Evolutionary conservation across 2,797 vertebrate genomes (phyloP).

Genomic region (Sebastes baramenuke): DNA sequence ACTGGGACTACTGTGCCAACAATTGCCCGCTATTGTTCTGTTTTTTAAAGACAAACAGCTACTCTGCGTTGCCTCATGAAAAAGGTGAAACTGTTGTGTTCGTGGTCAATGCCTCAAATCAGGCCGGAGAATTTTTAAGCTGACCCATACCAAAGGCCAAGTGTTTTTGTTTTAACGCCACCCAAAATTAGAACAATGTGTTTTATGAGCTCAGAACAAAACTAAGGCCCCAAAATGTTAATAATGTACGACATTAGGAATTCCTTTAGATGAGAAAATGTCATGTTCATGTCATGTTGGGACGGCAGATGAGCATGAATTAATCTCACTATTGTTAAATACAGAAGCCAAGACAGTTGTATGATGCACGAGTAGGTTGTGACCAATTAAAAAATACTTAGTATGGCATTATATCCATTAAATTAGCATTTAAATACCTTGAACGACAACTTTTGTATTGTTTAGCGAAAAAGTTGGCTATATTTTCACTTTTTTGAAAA

Average conservation of each 20-base stretch:
- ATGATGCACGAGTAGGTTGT: not conserved
- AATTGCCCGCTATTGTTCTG: conserved; percentile 71
- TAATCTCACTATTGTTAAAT: no score
- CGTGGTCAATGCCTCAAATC: conserved; percentile 39
- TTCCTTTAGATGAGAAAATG: no score
- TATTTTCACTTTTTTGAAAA: not conserved
- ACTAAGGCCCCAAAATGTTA: not conserved
- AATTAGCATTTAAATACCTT: not conserved
- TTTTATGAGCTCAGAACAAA: not conserved
- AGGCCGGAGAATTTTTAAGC: conserved; percentile 16
- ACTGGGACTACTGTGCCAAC: conserved; percentile 66
- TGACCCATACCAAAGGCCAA: conserved; percentile 14
- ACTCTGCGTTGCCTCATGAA: conserved; percentile 41
- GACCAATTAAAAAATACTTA: not conserved
- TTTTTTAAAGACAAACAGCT: conserved; percentile 69
- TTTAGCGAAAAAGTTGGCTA: not conserved
- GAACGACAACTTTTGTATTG: not conserved
- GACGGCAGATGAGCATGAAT: no score
- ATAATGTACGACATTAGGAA: not conserved
- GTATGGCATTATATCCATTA: not conserved
- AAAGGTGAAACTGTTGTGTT: conserved; percentile 51
- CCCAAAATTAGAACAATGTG: not conserved
- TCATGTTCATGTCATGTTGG: no score
- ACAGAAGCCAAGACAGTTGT: not conserved
- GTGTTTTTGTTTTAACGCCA: not conserved